Conservation (phyloP, 1,140 invertebrate genomes). For the Heterodera schachtii region DNA sequence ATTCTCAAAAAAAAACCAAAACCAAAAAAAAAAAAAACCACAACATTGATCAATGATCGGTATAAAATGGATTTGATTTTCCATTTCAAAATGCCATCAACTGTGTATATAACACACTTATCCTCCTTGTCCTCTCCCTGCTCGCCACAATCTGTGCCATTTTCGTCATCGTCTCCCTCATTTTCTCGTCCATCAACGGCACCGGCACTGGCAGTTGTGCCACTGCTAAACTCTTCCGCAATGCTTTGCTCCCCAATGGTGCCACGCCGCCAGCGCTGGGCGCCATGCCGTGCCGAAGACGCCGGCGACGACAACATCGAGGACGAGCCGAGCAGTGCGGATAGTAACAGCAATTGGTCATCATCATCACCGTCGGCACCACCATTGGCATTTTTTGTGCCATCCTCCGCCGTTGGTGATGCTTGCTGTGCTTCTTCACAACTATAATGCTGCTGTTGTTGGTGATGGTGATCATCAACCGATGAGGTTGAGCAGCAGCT, state of each 20-base stretch:
- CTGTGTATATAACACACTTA: neutral
- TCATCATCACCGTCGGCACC: neutral
- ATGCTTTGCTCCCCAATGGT: neutral
- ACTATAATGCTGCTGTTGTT: too few relatives aligned
- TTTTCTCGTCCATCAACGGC: constrained; percentile 7
- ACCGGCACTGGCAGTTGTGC: neutral
- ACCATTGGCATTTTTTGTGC: too few relatives aligned
- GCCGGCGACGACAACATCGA: too few relatives aligned
- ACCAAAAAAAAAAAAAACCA: too few relatives aligned
- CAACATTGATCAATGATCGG: too few relatives aligned
- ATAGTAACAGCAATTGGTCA: too few relatives aligned
- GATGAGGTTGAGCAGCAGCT: neutral
- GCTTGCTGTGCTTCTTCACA: too few relatives aligned
- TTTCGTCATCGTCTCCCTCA: neutral
- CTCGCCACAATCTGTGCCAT: neutral
- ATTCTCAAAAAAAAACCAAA: neutral
- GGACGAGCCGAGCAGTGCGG: too few relatives aligned
- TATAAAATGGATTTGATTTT: too few relatives aligned
- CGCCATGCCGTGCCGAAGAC: too few relatives aligned
- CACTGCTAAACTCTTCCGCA: neutral
- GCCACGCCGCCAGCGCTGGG: neutral
- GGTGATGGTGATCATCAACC: neutral
- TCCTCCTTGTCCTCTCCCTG: neutral
- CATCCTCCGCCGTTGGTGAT: too few relatives aligned
- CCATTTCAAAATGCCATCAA: too few relatives aligned